Evolutionary conservation across 2,888 invertebrate genomes (phyloP).

Genomic region (Erebia palarica): DNA sequence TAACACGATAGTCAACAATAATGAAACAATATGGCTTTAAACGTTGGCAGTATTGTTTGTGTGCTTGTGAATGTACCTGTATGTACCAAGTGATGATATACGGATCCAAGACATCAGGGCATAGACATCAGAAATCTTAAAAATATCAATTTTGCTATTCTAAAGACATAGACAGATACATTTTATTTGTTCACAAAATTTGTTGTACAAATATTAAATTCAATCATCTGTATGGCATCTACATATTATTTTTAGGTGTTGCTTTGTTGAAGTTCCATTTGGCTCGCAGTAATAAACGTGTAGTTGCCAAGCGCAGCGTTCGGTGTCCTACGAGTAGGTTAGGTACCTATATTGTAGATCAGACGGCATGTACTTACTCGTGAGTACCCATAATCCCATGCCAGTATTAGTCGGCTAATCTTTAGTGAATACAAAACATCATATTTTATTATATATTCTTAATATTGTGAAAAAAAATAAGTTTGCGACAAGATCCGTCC

Average conservation of each 20-base stretch:
- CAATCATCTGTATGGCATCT: not conserved
- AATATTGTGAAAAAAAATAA: too few species aligned
- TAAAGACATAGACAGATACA: not conserved
- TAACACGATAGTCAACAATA: too few species aligned
- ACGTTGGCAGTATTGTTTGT: too few species aligned
- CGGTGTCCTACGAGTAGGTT: conserved; percentile 25
- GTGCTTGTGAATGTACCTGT: too few species aligned
- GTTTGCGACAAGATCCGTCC: too few species aligned
- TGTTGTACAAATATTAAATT: not conserved
- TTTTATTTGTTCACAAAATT: too few species aligned
- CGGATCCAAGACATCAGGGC: too few species aligned
- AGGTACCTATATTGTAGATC: not conserved
- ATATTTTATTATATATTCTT: too few species aligned
- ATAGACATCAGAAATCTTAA: too few species aligned
- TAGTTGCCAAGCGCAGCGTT: conserved; percentile 29
- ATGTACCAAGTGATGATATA: too few species aligned
- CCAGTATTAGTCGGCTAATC: conserved; percentile 10
- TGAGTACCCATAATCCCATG: not conserved
- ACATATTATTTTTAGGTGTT: not conserved
- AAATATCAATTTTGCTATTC: not conserved
- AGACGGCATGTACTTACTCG: conserved; percentile 20
- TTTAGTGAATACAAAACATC: not conserved
- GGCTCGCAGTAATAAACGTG: conserved; percentile 21
- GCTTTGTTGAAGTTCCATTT: conserved; percentile 23
- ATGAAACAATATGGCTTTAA: too few species aligned